Conservation (phyloP, 2,797 vertebrate species). For the Helarctos malayanus region DNA sequence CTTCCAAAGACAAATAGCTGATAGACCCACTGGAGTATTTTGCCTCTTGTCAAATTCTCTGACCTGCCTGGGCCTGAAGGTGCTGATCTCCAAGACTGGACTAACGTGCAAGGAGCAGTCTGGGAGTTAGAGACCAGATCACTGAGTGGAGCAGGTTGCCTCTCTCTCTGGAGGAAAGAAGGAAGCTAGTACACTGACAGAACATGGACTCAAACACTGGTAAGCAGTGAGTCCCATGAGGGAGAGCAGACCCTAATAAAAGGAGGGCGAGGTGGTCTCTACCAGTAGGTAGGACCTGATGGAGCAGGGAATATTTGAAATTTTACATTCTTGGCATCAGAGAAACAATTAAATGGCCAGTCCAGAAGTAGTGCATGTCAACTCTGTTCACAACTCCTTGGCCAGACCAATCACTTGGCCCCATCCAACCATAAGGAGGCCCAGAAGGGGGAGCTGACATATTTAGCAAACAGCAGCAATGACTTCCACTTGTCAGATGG, state of each 20-base stretch:
- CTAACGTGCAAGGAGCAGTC: background rate
- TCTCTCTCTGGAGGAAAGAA: background rate
- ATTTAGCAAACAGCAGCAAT: background rate
- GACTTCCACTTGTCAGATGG: background rate
- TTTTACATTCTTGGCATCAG: conserved; percentile 12
- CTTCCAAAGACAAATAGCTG: conserved; percentile 29
- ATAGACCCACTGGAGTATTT: background rate
- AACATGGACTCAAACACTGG: background rate
- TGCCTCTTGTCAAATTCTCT: background rate
- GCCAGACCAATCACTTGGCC: background rate
- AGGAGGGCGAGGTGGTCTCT: background rate
- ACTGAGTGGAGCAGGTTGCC: background rate
- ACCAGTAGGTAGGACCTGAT: background rate
- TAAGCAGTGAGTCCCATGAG: background rate
- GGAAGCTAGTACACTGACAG: background rate
- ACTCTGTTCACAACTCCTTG: background rate
- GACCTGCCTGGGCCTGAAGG: background rate
- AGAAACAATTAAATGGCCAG: background rate
- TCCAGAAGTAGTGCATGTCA: background rate
- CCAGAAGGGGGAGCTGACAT: background rate
- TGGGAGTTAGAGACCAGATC: background rate
- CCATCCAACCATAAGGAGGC: background rate
- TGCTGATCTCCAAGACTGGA: background rate
- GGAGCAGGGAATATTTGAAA: background rate
- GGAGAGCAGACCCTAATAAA: background rate